Evolutionary conservation across 2,888 invertebrate genomes (phyloP), one percentile per base, ranked within the genome.

Genomic region (Caenorhabditis japonica): DNA sequence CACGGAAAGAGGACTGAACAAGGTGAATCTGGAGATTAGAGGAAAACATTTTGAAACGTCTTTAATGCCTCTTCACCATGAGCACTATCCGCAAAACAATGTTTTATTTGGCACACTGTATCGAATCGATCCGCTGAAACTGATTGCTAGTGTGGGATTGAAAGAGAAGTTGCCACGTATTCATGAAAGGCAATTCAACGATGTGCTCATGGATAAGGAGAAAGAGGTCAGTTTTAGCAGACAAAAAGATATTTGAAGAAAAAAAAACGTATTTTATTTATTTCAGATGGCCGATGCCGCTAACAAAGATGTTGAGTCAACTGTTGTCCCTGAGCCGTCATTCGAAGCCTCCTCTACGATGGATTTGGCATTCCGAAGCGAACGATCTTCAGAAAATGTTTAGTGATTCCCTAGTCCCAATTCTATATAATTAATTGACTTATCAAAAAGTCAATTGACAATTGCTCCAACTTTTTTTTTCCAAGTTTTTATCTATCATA

Each of bases 111-210:
- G n/a, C n/a, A n/a, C n/a, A 47, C 59, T 27, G 17, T 59, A 27
- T 15, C 47, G 64, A 33, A 64, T 64, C 4, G 41, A 55, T 33
- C 55, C 56, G 25, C 34, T 56, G 55, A 34, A 55, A n/a, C 36
- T 64, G 21, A 64, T 64, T 43, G 64, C 55, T 1, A 49, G 49
- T 49, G 56, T 64, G 21, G 47, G 56, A 10, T 49, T 49, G 17
- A 64, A 49, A n/a, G 64, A 56, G 34, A 47, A 56, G 41, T 15
- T 64, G 5, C 55, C 55, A 41, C 38, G 47, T n/a, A 64, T 64
- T 19, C 38, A 55, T n/a, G 64, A 64, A 7, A 25, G 64, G 12
- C 47, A 64, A 12, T 64, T 55, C 30, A 49, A n/a, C n/a, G 64
- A 64, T 43, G 53, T 64, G 33, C 49, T 64, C 3, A 41, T 56